phyloP scores from a whole-genome alignment of 2,797 vertebrate species.

The Hypotaenidia okinawae region DNA sequence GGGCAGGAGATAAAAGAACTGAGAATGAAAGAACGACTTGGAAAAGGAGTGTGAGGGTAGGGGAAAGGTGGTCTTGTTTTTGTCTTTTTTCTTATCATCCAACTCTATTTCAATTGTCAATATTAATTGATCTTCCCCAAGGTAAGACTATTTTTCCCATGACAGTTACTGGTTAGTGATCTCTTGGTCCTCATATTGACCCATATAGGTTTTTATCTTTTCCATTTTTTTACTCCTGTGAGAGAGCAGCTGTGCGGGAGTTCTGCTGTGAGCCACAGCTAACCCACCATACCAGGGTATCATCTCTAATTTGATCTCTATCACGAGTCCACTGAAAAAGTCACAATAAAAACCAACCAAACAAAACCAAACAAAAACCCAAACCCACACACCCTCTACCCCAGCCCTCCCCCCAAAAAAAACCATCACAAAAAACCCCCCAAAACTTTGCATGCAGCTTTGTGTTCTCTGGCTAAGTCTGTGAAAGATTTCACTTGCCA shows the following conservation, averaged over 20 bases:
- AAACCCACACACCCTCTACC: too few relatives aligned
- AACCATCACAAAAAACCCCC: too few relatives aligned
- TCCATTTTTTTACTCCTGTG: background rate
- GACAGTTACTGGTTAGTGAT: background rate
- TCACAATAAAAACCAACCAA: background rate
- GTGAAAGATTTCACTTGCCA: background rate
- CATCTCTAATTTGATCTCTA: background rate
- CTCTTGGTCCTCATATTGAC: background rate
- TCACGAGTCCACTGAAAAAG: background rate
- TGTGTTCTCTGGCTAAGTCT: background rate
- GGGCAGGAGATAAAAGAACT: background rate
- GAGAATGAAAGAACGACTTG: background rate
- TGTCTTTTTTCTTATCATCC: background rate
- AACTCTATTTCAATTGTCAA: background rate
- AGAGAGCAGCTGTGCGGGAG: background rate
- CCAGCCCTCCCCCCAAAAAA: too few relatives aligned
- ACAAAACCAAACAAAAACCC: too few relatives aligned
- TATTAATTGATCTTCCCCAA: background rate
- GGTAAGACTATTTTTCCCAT: background rate
- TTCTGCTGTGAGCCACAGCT: background rate
- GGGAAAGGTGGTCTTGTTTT: background rate
- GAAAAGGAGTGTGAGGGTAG: background rate
- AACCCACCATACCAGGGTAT: background rate
- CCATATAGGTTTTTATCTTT: background rate
- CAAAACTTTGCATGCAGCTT: background rate